Base-by-base conservation (phyloP, 2,888 invertebrate genomes). In the Machimus atricapillus region DNA sequence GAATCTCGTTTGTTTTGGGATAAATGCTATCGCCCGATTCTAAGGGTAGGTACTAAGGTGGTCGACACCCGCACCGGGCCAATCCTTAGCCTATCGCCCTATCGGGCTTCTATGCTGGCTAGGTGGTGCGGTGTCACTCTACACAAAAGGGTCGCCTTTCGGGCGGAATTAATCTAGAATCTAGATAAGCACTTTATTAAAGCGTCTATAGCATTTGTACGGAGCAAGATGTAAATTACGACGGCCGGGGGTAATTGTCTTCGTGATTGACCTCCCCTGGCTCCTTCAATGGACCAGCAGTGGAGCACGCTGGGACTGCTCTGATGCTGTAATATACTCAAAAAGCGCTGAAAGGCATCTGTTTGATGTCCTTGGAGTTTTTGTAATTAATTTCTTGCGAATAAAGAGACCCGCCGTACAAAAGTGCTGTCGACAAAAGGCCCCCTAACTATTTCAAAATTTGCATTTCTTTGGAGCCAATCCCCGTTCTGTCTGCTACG, bases 151-250 rank as follows among this genome's bases (percentile, higher is more conserved):
- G 79, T 43, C 43, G 43, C 27, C 43, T 40, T 19, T 76, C 40
- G 76, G 27, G 27, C 46, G 40, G 27, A 79, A 27, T 40, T 46
- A 79, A 79, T 79, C 79, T 43, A 83, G 73, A 83, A 79, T 79
- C 79, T 43, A 83, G 73, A 83, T 83, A 40, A 83, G 52, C 19
- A 23, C 66, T 73, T 83, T 83, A 83, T 83, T 83, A 66, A 34
- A 23, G 83, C 27, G 23, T 58, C 23, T 27, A 31, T 31, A 83
- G 12, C 40, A 66, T 66, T 66, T 66, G 66, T 66, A 0, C 46
- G 46, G 16, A 34, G 34, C 34, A 37, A 76, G 76, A 76, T 37
- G 37, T 31, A 76, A 76, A 37, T 66, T 66, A 66, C 8, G 27
- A 9, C 3, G 27, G 27, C 27, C 66, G 23, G 12, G 56, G 27